Percentiles rank a stretch among this genome's conserved stretches.
Evolutionary conservation across 2,113 vertebrate genomes (phyloP).

Genomic region (Galeopterus variegatus): DNA sequence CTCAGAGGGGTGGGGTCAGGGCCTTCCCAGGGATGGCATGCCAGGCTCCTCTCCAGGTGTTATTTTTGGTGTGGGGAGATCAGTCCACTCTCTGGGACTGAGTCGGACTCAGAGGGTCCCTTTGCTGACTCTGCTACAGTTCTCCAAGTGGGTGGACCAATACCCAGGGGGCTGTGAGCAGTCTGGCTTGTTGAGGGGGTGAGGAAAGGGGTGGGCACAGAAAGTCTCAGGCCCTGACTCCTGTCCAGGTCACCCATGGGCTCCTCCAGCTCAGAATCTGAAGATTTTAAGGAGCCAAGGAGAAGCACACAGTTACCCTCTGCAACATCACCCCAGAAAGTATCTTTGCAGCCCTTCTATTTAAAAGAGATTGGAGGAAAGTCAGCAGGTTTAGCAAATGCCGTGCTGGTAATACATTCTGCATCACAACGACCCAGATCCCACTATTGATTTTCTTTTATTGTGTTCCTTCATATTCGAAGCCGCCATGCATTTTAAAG

Average conservation of each 20-base stretch:
- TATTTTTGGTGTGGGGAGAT: background rate
- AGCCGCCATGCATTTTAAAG: conserved; percentile 87
- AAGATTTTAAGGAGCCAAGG: background rate
- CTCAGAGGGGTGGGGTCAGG: background rate
- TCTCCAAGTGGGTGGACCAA: background rate
- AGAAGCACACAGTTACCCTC: background rate
- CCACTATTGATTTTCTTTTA: conserved; percentile 84
- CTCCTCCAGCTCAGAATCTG: too few species aligned
- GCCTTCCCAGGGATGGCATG: background rate
- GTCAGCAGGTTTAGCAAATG: background rate
- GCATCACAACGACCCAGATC: conserved; percentile 70
- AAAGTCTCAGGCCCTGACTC: background rate
- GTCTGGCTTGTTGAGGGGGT: background rate
- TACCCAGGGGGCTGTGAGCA: background rate
- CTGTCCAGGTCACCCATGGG: background rate
- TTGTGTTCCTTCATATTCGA: conserved; percentile 85
- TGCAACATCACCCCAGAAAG: background rate
- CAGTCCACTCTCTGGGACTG: background rate
- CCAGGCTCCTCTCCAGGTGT: background rate
- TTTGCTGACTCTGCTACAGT: background rate
- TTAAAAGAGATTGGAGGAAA: background rate
- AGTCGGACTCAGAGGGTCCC: background rate
- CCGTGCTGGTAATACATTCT: conserved; percentile 27
- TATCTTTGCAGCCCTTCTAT: background rate
- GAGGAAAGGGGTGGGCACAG: background rate